Evolutionary conservation across 2,113 vertebrate genomes (phyloP).

Genomic region (Dipodomys spectabilis): DNA sequence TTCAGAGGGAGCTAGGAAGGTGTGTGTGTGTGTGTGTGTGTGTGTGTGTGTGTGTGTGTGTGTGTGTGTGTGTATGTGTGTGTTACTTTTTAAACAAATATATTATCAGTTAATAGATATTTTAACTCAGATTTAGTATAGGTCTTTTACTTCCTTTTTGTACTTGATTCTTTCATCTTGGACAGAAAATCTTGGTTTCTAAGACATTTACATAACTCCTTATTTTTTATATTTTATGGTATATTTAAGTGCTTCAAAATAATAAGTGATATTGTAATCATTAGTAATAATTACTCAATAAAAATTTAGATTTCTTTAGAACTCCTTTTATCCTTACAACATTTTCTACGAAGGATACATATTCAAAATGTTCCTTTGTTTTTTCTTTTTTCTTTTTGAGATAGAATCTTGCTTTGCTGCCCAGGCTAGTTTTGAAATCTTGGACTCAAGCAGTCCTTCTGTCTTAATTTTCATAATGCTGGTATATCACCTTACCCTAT

Average conservation of each 20-base stretch:
- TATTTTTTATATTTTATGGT: background rate
- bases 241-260: slow-evolving; percentile 33
- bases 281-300: background rate
- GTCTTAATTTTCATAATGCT: too few species aligned
- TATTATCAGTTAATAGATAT: background rate
- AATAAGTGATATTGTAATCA: background rate
- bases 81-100: too few species aligned
- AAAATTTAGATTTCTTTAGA: background rate
- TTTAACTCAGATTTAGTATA: background rate
- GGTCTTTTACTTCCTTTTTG: background rate
- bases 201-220: background rate
- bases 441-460: background rate
- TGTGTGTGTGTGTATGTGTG: too few species aligned
- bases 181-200: background rate
- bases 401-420: background rate
- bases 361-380: background rate
- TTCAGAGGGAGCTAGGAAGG: background rate
- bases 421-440: background rate
- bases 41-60: background rate
- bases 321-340: slow-evolving; percentile 4
- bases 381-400: background rate
- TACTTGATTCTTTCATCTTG: slow-evolving; percentile 21
- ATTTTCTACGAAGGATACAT: background rate
- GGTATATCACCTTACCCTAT: background rate
- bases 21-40: background rate